Conservation (phyloP, 2,888 invertebrate genomes). For the Apamea crenata region DNA sequence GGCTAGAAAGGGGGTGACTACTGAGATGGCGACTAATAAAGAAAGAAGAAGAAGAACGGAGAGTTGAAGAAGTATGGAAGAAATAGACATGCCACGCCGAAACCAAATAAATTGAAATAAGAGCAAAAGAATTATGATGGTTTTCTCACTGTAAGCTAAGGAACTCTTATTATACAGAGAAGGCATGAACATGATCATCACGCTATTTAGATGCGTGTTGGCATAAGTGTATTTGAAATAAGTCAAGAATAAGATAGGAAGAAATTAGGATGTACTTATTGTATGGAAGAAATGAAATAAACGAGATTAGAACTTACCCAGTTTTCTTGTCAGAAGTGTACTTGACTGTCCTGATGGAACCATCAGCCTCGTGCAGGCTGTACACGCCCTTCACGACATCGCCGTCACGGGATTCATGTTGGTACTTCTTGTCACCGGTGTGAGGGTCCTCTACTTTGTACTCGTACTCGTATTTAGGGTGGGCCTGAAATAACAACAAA, state of each 20-base stretch:
- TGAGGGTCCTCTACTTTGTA: slow-evolving; percentile 89
- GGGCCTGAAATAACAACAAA: slow-evolving; percentile 71
- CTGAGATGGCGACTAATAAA: not conserved
- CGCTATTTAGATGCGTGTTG: not conserved
- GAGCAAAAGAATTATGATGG: too few species aligned
- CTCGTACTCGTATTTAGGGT: slow-evolving; percentile 89
- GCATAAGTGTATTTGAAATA: not conserved
- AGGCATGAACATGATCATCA: not conserved
- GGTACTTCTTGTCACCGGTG: slow-evolving; percentile 90
- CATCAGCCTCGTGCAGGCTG: slow-evolving; percentile 78
- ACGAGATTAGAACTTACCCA: slow-evolving; percentile 76
- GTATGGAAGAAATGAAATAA: not conserved
- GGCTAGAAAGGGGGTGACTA: not conserved
- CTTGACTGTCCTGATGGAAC: slow-evolving; percentile 78
- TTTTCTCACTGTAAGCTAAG: not conserved
- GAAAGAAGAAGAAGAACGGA: too few species aligned
- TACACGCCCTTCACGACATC: slow-evolving; percentile 88
- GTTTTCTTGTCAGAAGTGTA: slow-evolving; percentile 87
- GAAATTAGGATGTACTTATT: not conserved
- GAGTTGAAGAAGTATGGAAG: too few species aligned
- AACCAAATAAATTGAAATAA: too few species aligned
- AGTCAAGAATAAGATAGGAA: not conserved
- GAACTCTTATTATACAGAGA: not conserved
- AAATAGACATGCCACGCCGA: not conserved
- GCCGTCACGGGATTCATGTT: slow-evolving; percentile 89